These are phyloP conservation scores for Apamea epomidion DNA, from an alignment of 2,888 invertebrate species.

Conservation along the genomic window DNA sequence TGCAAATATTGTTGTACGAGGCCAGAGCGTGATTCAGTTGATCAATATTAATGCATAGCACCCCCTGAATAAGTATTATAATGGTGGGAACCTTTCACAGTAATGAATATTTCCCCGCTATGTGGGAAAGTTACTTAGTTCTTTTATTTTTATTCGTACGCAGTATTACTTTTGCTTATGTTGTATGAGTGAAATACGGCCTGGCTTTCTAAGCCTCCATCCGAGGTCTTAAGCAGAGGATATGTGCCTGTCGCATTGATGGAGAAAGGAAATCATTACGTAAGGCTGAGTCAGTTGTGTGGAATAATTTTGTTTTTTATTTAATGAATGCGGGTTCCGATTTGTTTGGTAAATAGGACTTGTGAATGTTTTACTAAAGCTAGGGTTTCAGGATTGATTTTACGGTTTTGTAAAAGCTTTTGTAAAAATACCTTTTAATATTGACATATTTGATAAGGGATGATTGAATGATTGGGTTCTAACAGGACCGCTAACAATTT, in stretches of 20 bases:
- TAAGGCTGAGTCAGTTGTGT: constrained; percentile 1
- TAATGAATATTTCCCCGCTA: constrained; percentile 78
- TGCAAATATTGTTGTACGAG: constrained; percentile 69
- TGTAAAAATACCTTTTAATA: not conserved
- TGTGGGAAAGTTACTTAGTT: constrained; percentile 69
- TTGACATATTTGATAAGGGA: too few relatives aligned
- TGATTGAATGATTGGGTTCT: too few relatives aligned
- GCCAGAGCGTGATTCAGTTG: constrained; percentile 70
- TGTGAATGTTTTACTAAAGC: not conserved
- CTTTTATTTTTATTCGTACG: constrained; percentile 68
- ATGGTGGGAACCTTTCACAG: constrained; percentile 76
- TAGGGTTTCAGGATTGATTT: not conserved
- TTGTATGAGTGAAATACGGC: constrained; percentile 54
- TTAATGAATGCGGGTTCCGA: constrained; percentile 9
- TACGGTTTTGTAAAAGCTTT: not conserved
- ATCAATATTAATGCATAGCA: constrained; percentile 76
- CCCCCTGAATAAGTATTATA: constrained; percentile 72
- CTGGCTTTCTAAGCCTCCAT: constrained; percentile 52
- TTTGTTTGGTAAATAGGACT: constrained; percentile 1
- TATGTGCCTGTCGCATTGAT: constrained; percentile 49
- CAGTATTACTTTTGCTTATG: constrained; percentile 51
- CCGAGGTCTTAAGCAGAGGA: constrained; percentile 37
- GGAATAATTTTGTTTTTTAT: constrained; percentile 24
- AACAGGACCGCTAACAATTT: not conserved
- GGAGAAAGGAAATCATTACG: constrained; percentile 41